These are phyloP conservation scores for Ditylenchus dipsaci DNA, from an alignment of 1,140 invertebrate genomes.

Conservation along the genomic window DNA sequence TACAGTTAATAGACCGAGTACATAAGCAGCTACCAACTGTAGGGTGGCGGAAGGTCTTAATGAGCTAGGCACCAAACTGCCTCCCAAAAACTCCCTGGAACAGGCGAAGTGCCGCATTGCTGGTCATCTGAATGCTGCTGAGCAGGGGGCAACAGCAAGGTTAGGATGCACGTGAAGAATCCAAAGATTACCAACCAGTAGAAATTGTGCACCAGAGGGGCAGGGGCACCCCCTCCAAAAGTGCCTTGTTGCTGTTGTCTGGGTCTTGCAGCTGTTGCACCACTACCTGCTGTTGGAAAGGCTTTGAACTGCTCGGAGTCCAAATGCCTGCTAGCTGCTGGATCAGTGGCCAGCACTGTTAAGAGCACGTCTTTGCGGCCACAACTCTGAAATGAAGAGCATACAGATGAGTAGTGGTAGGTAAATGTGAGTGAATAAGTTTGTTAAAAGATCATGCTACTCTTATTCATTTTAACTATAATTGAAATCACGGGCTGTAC, in stretches of 20 bases:
- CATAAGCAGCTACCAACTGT: background rate
- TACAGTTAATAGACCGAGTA: background rate
- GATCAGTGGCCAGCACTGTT: background rate
- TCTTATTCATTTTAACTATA: too few relatives aligned
- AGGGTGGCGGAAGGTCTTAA: background rate
- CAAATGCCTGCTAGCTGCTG: background rate
- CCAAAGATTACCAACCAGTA: background rate
- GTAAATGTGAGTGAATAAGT: too few relatives aligned
- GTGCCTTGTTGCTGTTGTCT: background rate
- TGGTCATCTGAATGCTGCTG: background rate
- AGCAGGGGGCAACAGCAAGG: background rate
- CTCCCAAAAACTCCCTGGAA: background rate
- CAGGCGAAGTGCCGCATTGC: background rate
- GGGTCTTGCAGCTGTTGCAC: background rate
- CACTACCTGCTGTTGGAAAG: background rate
- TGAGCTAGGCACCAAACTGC: background rate
- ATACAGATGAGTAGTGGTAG: too few relatives aligned
- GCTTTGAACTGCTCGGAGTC: background rate
- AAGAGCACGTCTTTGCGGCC: slow-evolving; percentile 3
- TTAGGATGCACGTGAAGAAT: background rate
- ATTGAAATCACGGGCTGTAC: too few relatives aligned
- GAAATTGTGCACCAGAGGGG: background rate
- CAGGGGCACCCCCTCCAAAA: background rate
- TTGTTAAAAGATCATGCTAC: too few relatives aligned
- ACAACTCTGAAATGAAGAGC: slow-evolving; percentile 1